A percentile compares a stretch with the other conserved stretches of the same genome.
Conservation (phyloP, 2,113 vertebrate genomes). For the Lota lota region DNA sequence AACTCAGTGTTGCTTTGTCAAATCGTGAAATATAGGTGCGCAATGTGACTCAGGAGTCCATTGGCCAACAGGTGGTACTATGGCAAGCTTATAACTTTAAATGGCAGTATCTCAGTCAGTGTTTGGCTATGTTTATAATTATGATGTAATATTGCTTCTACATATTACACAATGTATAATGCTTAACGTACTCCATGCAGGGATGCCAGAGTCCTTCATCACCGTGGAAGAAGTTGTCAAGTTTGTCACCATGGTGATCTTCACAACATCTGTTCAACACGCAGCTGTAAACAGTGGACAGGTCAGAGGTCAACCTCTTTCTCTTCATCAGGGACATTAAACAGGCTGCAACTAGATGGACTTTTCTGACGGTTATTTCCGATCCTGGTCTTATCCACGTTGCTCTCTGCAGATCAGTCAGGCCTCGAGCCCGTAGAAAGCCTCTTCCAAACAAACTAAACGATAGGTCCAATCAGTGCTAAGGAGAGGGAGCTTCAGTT, state of each 20-base stretch:
- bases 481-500: too few species aligned
- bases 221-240: constrained; percentile 8
- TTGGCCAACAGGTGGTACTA: too few species aligned
- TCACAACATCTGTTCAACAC: constrained; percentile 31
- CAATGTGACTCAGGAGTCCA: too few species aligned
- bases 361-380: background rate
- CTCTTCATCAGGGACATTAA: background rate
- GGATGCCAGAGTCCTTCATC: constrained; percentile 7
- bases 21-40: too few species aligned
- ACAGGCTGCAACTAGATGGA: background rate
- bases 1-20: too few species aligned
- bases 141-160: too few species aligned
- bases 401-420: too few species aligned
- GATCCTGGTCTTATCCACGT: background rate
- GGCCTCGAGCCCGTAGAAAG: too few species aligned
- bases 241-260: constrained; percentile 42
- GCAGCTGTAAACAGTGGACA: constrained; percentile 31
- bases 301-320: background rate
- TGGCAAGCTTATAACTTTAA: too few species aligned
- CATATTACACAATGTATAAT: background rate
- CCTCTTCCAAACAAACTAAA: background rate
- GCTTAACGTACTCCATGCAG: constrained; percentile 3
- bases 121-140: too few species aligned
- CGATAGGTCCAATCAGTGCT: background rate
- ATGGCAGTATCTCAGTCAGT: too few species aligned